A percentile compares a stretch with the other conserved stretches of the same genome.
Conservation (phyloP, 2,797 vertebrate genomes). For the Heteromormyrus szaboi region DNA sequence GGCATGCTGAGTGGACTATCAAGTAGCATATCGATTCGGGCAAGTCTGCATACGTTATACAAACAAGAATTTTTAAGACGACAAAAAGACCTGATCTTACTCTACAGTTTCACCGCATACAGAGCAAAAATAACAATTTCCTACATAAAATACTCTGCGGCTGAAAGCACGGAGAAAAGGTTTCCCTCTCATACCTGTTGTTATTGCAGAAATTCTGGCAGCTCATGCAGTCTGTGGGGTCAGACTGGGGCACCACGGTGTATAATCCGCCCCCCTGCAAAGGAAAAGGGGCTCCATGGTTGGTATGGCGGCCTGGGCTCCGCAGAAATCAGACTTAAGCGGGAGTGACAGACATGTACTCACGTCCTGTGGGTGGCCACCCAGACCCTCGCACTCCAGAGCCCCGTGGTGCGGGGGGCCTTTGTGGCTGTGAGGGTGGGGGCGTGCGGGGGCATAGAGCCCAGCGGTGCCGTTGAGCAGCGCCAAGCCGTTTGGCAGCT, state of each 20-base stretch:
- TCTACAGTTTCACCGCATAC: background rate
- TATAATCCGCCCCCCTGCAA: constrained; percentile 75
- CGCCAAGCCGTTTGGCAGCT: constrained; percentile 66
- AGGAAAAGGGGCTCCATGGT: background rate
- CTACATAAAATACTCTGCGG: background rate
- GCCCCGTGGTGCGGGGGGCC: constrained; percentile 53
- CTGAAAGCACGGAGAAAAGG: background rate
- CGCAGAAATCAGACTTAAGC: background rate
- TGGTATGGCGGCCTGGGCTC: background rate
- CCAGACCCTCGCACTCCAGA: constrained; percentile 71
- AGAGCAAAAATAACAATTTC: background rate
- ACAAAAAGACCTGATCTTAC: background rate
- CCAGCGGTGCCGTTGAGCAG: constrained; percentile 64
- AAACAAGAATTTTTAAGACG: background rate
- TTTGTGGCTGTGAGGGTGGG: constrained; percentile 57
- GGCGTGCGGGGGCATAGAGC: constrained; percentile 58
- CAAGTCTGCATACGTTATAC: background rate
- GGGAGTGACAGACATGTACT: constrained; percentile 34
- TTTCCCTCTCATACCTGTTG: constrained; percentile 70
- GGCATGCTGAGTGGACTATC: background rate
- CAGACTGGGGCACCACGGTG: constrained; percentile 70
- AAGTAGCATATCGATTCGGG: background rate
- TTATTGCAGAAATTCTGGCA: constrained; percentile 95
- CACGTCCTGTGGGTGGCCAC: constrained; percentile 63
- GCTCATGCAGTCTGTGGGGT: constrained; percentile 76